These are phyloP conservation scores for Loris lydekkerianus DNA, from an alignment of 2,797 vertebrate species.

Conservation along the genomic window DNA sequence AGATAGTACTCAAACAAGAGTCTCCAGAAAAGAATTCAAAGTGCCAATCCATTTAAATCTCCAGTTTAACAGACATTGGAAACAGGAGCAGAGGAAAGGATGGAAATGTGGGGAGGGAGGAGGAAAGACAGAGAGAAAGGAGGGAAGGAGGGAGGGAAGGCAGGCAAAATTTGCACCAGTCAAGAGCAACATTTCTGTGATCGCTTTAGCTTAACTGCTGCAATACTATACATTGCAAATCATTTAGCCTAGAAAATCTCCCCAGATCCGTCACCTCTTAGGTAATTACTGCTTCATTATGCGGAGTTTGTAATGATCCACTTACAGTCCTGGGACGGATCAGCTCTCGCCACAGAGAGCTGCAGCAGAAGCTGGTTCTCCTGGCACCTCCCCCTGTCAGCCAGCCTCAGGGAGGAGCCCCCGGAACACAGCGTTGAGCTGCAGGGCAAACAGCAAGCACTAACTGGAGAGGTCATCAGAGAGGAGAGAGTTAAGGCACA, in stretches of 20 bases:
- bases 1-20: fast-evolving
- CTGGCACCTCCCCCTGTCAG: not conserved
- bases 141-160: fast-evolving
- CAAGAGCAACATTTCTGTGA: conserved; percentile 61
- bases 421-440: not conserved
- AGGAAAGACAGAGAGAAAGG: fast-evolving
- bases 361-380: not conserved
- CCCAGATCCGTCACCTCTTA: conserved; percentile 82
- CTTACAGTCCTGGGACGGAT: conserved; percentile 81
- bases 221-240: conserved; percentile 50
- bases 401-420: not conserved
- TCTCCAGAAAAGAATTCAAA: conserved; percentile 69
- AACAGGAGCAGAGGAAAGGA: not conserved
- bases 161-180: not conserved
- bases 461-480: not conserved
- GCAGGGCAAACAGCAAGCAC: conserved; percentile 64
- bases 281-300: conserved; percentile 87
- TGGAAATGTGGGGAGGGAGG: not conserved
- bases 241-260: conserved; percentile 77
- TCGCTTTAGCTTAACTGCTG: conserved; percentile 70
- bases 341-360: not conserved
- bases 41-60: not conserved
- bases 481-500: not conserved
- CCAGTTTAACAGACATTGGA: not conserved
- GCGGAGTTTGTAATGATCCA: conserved; percentile 79